Percentiles rank a stretch among this genome's conserved stretches.
phyloP scores from a whole-genome alignment of 1,140 invertebrate genomes.

The Drosophila elegans region DNA sequence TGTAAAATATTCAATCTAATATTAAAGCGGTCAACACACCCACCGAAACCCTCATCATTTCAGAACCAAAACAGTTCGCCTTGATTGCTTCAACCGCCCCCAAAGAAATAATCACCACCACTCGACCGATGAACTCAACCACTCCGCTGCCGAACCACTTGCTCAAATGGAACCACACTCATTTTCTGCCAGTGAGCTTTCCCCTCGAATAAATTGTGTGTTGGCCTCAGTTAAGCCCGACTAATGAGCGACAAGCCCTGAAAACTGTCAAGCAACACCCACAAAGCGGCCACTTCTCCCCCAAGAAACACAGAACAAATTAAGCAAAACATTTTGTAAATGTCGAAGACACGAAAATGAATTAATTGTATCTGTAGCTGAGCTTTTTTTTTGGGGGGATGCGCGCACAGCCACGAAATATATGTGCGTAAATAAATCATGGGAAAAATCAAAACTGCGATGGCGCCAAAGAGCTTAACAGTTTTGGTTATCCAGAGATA shows the following conservation, averaged over 20 bases:
- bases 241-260: conserved; percentile 77
- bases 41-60: conserved; percentile 13
- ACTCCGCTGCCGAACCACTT: conserved; percentile 29
- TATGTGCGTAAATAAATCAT: conserved; percentile 76
- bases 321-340: conserved; percentile 83
- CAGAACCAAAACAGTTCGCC: conserved; percentile 1
- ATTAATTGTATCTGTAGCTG: conserved; percentile 64
- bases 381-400: conserved; percentile 15
- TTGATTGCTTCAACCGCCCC: conserved; percentile 9
- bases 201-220: conserved; percentile 17
- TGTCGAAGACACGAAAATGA: conserved; percentile 71
- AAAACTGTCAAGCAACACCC: conserved; percentile 79
- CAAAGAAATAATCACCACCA: conserved; percentile 6
- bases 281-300: conserved; percentile 36
- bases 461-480: conserved; percentile 75
- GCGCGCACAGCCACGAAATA: conserved; percentile 44
- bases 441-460: conserved; percentile 52
- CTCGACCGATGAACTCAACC: conserved; percentile 5
- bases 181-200: conserved; percentile 36
- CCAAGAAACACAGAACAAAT: conserved; percentile 66
- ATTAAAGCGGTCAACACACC: conserved; percentile 7
- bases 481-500: conserved; percentile 9
- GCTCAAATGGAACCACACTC: conserved; percentile 7
- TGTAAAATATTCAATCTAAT: not conserved
- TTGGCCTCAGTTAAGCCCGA: conserved; percentile 63